Evolutionary conservation across 2,113 vertebrate species (phyloP).

Genomic region (Nestor notabilis): DNA sequence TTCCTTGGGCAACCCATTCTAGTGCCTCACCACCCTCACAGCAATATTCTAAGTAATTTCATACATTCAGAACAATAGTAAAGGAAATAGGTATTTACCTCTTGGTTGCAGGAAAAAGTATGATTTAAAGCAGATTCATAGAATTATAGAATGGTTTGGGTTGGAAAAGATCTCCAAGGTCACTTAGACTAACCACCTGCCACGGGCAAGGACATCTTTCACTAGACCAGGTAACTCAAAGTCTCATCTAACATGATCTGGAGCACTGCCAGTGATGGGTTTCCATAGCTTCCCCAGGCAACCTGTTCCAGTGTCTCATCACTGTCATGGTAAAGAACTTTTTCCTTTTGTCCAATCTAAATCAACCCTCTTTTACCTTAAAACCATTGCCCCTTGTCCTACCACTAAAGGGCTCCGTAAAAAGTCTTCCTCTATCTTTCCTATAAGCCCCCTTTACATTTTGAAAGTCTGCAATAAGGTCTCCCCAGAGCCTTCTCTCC

Average conservation of each 20-base stretch:
- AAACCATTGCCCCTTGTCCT: background rate
- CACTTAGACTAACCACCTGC: background rate
- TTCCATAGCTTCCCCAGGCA: background rate
- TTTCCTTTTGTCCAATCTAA: background rate
- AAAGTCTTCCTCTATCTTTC: background rate
- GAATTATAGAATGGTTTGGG: background rate
- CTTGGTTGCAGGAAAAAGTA: background rate
- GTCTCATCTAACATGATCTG: background rate
- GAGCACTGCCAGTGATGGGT: background rate
- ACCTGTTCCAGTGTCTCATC: background rate
- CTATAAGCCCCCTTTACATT: background rate
- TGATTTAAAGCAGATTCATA: background rate
- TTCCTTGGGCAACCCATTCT: background rate
- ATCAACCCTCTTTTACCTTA: background rate
- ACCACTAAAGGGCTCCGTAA: background rate
- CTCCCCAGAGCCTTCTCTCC: background rate
- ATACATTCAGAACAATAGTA: background rate
- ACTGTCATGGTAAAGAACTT: background rate
- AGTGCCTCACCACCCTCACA: background rate
- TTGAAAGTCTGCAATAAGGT: background rate
- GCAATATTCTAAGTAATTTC: background rate
- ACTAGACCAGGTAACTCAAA: background rate
- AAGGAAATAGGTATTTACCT: background rate
- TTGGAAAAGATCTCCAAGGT: background rate
- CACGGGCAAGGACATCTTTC: rapidly evolving